These are phyloP conservation scores for Theretra japonica DNA, from an alignment of 2,888 invertebrate genomes.

Conservation along the genomic window DNA sequence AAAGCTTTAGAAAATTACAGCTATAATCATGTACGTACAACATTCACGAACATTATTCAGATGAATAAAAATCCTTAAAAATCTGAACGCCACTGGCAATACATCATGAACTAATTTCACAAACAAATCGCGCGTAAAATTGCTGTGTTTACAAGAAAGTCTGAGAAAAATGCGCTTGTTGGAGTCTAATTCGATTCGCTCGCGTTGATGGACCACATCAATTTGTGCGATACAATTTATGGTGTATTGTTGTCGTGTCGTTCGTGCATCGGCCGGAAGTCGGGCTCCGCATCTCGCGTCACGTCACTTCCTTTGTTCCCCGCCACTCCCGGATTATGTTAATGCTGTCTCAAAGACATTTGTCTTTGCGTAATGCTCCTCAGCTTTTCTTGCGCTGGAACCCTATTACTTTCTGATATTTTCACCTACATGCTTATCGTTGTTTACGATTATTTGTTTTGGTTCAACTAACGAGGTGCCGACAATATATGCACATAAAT, in stretches of 20 bases:
- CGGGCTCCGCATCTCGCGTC: slow-evolving; percentile 51
- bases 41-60: too few species aligned
- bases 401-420: slow-evolving; percentile 72
- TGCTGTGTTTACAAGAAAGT: slow-evolving; percentile 7
- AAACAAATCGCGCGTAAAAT: slow-evolving; percentile 9
- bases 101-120: background rate
- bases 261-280: slow-evolving; percentile 58
- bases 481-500: slow-evolving; percentile 36
- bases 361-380: slow-evolving; percentile 75
- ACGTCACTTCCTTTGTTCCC: slow-evolving; percentile 74
- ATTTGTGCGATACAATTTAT: slow-evolving; percentile 49
- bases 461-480: slow-evolving; percentile 38
- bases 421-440: slow-evolving; percentile 65
- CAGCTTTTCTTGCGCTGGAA: slow-evolving; percentile 58
- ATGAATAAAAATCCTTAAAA: background rate
- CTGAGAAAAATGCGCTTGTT: slow-evolving; percentile 10
- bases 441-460: slow-evolving; percentile 63
- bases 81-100: background rate
- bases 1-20: too few species aligned
- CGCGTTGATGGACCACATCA: slow-evolving; percentile 56
- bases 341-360: slow-evolving; percentile 78
- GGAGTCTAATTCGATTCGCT: slow-evolving; percentile 18
- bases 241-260: slow-evolving; percentile 45
- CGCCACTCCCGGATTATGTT: slow-evolving; percentile 76
- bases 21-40: too few species aligned